Evolutionary conservation across 2,888 invertebrate genomes (phyloP).

Genomic region (Meiosimyza platycephala): DNA sequence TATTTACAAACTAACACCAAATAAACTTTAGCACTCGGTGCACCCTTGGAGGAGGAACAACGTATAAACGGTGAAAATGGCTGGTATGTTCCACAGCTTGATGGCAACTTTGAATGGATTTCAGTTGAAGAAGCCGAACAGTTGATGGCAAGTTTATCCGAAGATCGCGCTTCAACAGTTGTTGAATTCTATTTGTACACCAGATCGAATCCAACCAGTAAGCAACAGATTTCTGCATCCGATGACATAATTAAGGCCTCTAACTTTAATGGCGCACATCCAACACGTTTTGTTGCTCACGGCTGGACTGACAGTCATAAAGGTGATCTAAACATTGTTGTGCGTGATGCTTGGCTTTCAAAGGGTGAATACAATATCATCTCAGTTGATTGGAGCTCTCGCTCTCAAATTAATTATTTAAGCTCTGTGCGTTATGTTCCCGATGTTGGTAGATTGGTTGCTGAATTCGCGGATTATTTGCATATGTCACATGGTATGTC

Average conservation of each 20-base stretch:
- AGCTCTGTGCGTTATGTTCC: slow-evolving; percentile 66
- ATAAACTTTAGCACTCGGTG: neutral
- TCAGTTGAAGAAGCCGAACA: slow-evolving; percentile 32
- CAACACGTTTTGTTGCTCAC: slow-evolving; percentile 65
- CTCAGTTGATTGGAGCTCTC: slow-evolving; percentile 72
- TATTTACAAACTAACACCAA: too few species aligned
- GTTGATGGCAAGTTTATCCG: neutral
- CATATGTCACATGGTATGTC: slow-evolving; percentile 66
- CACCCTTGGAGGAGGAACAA: slow-evolving; percentile 34
- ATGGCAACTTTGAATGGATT: slow-evolving; percentile 45
- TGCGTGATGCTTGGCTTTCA: slow-evolving; percentile 67
- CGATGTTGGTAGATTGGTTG: slow-evolving; percentile 49
- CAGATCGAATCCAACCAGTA: slow-evolving; percentile 49
- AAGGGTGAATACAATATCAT: slow-evolving; percentile 71
- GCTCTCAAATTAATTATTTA: slow-evolving; percentile 68
- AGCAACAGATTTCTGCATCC: slow-evolving; percentile 47
- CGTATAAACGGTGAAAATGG: slow-evolving; percentile 46
- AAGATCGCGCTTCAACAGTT: neutral
- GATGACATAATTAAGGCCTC: slow-evolving; percentile 43
- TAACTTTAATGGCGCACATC: slow-evolving; percentile 46
- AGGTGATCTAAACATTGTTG: slow-evolving; percentile 51
- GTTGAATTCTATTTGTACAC: slow-evolving; percentile 55
- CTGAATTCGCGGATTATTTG: slow-evolving; percentile 58
- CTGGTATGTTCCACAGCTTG: slow-evolving; percentile 45
- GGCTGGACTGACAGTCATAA: slow-evolving; percentile 70